Evolutionary conservation across 2,113 vertebrate species (phyloP).

Genomic region (Rhodinocichla rosea): DNA sequence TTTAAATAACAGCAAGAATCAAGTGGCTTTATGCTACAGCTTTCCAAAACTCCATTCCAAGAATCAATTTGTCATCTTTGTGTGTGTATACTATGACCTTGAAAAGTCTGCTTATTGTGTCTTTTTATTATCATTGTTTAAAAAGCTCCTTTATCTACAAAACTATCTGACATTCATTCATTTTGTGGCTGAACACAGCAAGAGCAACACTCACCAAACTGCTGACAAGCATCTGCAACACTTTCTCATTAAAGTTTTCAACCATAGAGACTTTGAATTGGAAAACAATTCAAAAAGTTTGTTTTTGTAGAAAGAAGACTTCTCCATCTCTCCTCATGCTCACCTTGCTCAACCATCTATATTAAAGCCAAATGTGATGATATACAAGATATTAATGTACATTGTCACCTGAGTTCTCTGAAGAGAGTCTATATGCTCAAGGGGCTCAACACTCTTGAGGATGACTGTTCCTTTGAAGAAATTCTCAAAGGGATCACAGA

Average conservation of each 20-base stretch:
- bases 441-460: not conserved
- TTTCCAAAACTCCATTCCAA: not conserved
- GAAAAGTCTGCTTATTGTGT: not conserved
- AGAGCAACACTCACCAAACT: not conserved
- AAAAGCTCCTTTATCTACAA: not conserved
- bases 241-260: not conserved
- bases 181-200: not conserved
- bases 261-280: not conserved
- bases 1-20: conserved; percentile 9
- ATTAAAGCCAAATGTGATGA: not conserved
- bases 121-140: not conserved
- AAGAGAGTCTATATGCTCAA: not conserved
- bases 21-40: not conserved
- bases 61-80: not conserved
- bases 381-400: not conserved
- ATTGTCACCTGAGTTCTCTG: not conserved
- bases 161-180: not conserved
- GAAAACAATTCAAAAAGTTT: not conserved
- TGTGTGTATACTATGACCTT: not conserved
- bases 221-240: not conserved
- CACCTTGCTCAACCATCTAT: not conserved
- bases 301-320: not conserved
- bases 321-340: not conserved
- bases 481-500: not conserved
- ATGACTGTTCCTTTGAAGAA: not conserved